These are phyloP conservation scores for Crambe crambe DNA, from an alignment of 37 sponge, comb jelly and placozoan species.

Conservation along the genomic window DNA sequence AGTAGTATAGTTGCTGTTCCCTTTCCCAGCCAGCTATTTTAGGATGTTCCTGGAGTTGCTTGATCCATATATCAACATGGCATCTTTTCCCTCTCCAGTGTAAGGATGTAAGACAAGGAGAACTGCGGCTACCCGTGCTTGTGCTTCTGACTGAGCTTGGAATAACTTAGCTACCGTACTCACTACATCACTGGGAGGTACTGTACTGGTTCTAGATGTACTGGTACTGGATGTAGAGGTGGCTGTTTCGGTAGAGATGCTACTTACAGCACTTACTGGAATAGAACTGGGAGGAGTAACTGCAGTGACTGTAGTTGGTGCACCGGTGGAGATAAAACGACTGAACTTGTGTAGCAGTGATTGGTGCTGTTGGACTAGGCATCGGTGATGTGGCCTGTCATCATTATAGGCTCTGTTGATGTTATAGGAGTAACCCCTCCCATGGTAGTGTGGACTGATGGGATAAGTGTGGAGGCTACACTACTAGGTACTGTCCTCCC, in stretches of 20 bases:
- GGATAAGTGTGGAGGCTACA: not conserved
- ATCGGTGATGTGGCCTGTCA: not conserved
- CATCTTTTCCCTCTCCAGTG: conserved; percentile 19
- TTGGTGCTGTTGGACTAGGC: too few species aligned
- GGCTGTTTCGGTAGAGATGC: too few species aligned
- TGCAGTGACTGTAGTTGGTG: too few species aligned
- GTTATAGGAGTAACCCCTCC: not conserved
- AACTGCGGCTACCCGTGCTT: not conserved
- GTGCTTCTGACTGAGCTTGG: conserved; percentile 23
- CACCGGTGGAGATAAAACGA: too few species aligned
- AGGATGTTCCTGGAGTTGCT: not conserved
- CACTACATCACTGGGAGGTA: not conserved
- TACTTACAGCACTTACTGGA: too few species aligned
- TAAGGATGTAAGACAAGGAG: not conserved
- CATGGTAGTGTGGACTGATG: not conserved
- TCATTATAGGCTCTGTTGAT: not conserved
- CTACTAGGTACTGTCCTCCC: not conserved
- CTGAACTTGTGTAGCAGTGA: too few species aligned
- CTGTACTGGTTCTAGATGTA: too few species aligned
- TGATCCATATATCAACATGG: not conserved
- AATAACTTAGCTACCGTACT: not conserved
- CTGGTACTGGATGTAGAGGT: not conserved
- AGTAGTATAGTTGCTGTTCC: conserved; percentile 17
- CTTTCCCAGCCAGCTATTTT: conserved; percentile 7
- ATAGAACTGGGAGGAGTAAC: too few species aligned